These are phyloP conservation scores for Anser brachyrhynchus DNA, from an alignment of 2,113 vertebrate genomes.

Conservation along the genomic window DNA sequence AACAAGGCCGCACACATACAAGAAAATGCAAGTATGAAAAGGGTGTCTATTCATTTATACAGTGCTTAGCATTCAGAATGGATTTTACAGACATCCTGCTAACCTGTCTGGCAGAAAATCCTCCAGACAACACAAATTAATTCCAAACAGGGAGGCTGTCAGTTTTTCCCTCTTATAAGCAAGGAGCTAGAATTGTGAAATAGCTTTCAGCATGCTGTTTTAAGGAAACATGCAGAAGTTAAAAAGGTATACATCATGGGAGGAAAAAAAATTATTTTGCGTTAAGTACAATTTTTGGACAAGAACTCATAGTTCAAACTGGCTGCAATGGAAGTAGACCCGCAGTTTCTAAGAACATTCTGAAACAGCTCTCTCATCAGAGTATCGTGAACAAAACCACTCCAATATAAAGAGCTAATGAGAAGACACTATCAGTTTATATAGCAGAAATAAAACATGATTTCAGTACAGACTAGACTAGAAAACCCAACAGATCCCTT, in stretches of 20 bases:
- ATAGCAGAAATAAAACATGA: background rate
- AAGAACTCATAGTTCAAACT: background rate
- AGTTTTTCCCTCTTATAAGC: background rate
- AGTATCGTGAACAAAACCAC: background rate
- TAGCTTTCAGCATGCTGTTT: background rate
- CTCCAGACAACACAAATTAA: conserved; percentile 44
- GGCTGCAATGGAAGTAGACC: background rate
- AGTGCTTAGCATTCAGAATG: conserved; percentile 51
- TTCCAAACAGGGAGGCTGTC: background rate
- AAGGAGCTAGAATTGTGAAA: background rate
- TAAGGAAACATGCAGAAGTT: background rate
- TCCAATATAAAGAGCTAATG: background rate
- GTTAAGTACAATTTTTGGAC: background rate
- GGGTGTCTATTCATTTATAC: conserved; percentile 28
- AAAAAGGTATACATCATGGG: background rate
- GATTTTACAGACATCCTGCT: conserved; percentile 58
- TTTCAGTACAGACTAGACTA: background rate
- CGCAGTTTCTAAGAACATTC: background rate
- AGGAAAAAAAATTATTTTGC: background rate
- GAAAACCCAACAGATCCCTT: background rate
- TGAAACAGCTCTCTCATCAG: background rate
- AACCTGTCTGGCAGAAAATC: conserved; percentile 52
- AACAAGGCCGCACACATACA: background rate
- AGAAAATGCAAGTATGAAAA: conserved; percentile 47
- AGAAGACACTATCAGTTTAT: background rate